Conservation (phyloP, 2,797 vertebrate genomes). For the Sorex maritimensis region DNA sequence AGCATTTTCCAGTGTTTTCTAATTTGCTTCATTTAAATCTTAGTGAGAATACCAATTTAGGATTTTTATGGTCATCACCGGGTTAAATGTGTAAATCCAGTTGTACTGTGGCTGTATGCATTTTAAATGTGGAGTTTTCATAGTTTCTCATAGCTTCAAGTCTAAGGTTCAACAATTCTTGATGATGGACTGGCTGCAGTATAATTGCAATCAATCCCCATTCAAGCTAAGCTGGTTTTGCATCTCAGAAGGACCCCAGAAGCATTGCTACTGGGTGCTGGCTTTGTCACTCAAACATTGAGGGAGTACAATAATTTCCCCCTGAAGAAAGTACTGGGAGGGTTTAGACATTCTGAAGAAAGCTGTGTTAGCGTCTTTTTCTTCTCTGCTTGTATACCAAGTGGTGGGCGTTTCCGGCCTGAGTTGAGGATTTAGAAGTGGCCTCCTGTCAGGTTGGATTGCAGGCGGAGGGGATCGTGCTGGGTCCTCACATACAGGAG, state of each 20-base stretch:
- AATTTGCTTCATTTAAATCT: not conserved
- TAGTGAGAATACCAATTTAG: not conserved
- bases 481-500: not conserved
- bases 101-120: accelerated
- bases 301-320: not conserved
- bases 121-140: not conserved
- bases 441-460: not conserved
- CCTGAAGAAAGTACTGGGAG: not conserved
- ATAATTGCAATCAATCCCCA: no score
- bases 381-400: not conserved
- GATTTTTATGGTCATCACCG: not conserved
- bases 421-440: not conserved
- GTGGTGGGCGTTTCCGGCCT: not conserved
- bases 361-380: not conserved
- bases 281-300: not conserved
- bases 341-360: not conserved
- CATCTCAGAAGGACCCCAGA: not conserved
- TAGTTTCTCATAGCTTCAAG: not conserved
- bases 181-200: not conserved
- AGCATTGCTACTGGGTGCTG: not conserved
- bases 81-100: not conserved
- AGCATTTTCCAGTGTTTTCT: not conserved
- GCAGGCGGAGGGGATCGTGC: not conserved
- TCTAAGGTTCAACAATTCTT: not conserved
- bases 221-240: not conserved